Conservation (phyloP, 2,797 vertebrate species). For the Enteromius fasciolatus region DNA sequence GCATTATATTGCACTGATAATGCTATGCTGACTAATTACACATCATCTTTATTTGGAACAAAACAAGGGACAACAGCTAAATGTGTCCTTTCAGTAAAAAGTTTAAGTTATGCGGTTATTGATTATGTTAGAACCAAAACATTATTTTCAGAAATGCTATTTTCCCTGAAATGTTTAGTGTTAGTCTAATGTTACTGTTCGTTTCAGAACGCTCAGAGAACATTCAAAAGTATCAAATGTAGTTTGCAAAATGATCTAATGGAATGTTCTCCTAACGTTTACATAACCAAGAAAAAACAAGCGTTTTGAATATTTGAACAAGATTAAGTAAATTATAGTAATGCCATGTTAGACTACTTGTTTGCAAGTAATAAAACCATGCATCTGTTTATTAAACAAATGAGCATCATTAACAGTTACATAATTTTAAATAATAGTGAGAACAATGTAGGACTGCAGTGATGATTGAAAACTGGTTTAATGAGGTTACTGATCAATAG, state of each 20-base stretch:
- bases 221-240: not conserved
- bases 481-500: constrained; percentile 67
- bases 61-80: not conserved
- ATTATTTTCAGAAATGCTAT: not conserved
- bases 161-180: not conserved
- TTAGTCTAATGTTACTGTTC: not conserved
- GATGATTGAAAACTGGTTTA: not conserved
- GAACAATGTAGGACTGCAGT: not conserved
- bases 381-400: not conserved
- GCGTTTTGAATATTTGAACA: too few species aligned
- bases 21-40: not conserved
- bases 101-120: not conserved
- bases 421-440: not conserved
- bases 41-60: not conserved
- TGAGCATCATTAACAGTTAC: not conserved
- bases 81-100: not conserved
- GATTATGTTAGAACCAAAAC: not conserved
- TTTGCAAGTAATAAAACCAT: not conserved
- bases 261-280: not conserved
- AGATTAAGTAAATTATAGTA: not conserved
- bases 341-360: not conserved
- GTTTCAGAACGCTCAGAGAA: not conserved
- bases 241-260: not conserved
- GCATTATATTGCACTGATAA: not conserved
- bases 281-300: not conserved